phyloP scores from a whole-genome alignment of 2,797 vertebrate genomes.

The Poecilia velifera region DNA sequence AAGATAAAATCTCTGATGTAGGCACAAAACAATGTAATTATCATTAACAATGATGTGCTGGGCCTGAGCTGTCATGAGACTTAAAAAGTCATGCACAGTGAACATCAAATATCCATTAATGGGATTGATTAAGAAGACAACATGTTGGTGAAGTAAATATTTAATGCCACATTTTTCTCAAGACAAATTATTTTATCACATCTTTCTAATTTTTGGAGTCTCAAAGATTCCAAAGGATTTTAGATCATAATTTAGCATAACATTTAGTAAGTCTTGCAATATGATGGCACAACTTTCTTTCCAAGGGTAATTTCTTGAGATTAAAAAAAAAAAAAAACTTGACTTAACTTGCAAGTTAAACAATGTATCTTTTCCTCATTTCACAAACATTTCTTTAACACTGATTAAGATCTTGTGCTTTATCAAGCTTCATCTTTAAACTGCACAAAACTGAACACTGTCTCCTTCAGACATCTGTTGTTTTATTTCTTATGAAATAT shows the following conservation, averaged over 20 bases:
- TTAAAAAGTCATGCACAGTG: neutral
- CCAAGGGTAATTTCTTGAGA: neutral
- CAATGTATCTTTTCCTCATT: neutral
- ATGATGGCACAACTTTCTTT: neutral
- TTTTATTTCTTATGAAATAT: conserved; percentile 7
- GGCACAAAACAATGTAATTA: neutral
- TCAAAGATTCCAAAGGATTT: neutral
- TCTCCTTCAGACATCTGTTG: neutral
- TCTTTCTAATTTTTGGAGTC: neutral
- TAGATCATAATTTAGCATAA: neutral
- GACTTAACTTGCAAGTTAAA: neutral
- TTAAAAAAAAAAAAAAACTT: too few species aligned
- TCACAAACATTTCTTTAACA: neutral
- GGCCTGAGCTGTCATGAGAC: too few species aligned
- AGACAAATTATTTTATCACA: neutral
- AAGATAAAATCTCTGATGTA: neutral
- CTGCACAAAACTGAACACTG: neutral
- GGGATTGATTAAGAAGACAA: neutral
- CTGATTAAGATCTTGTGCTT: neutral
- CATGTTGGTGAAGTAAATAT: neutral
- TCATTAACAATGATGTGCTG: neutral
- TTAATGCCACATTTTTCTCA: neutral
- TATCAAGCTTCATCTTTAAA: neutral
- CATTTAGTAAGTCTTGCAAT: neutral
- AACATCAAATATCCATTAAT: neutral